These are phyloP conservation scores for Trematomus bernacchii DNA, from an alignment of 2,797 vertebrate species.

Conservation along the genomic window DNA sequence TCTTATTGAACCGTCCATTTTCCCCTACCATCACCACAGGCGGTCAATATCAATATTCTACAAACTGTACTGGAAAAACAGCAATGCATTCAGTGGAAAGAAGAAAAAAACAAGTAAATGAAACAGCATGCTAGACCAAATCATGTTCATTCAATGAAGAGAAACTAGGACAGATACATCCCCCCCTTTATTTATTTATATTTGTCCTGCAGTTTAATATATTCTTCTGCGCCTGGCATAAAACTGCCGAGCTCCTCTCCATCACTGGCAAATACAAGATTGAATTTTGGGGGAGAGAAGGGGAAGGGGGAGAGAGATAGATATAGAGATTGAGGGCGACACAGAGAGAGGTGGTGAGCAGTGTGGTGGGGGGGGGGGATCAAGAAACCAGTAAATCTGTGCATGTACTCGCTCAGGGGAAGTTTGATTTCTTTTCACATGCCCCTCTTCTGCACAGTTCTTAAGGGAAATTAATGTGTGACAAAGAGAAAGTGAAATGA, in stretches of 20 bases:
- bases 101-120: conserved; percentile 61
- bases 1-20: conserved; percentile 3
- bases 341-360: conserved; percentile 49
- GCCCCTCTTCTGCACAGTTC: conserved; percentile 24
- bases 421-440: conserved; percentile 63
- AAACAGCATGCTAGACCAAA: conserved; percentile 61
- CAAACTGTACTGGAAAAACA: conserved; percentile 39
- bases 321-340: conserved; percentile 61
- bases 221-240: conserved; percentile 71
- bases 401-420: conserved; percentile 53
- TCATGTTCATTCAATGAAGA: conserved; percentile 75
- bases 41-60: conserved; percentile 64
- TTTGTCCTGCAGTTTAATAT: conserved; percentile 72
- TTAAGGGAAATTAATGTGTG: conserved; percentile 42
- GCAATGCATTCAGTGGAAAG: conserved; percentile 33
- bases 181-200: conserved; percentile 62
- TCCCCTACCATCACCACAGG: conserved; percentile 33
- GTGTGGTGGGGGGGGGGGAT: conserved; percentile 3
- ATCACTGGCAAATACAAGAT: conserved; percentile 78
- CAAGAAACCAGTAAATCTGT: conserved; percentile 70
- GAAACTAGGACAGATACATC: conserved; percentile 76
- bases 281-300: conserved; percentile 75
- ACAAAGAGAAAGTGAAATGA: conserved; percentile 52
- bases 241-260: conserved; percentile 72
- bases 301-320: conserved; percentile 51